A percentile compares a stretch with the other conserved stretches of the same genome.
phyloP scores from a whole-genome alignment of 2,113 vertebrate genomes.

The Promerops cafer region DNA sequence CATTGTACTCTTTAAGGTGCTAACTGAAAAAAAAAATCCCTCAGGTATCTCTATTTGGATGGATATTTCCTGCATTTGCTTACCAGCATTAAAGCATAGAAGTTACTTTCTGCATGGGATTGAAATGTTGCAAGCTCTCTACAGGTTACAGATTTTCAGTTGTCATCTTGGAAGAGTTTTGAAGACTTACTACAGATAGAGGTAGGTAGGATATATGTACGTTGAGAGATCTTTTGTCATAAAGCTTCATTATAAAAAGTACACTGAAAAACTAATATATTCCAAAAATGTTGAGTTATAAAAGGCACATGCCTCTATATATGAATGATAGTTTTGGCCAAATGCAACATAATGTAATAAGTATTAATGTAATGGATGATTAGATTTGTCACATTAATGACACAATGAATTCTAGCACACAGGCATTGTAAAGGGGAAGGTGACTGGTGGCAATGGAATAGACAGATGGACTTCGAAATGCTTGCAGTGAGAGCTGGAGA shows the following conservation, averaged over 20 bases:
- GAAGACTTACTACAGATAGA: not conserved
- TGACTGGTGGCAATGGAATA: not conserved
- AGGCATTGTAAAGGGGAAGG: not conserved
- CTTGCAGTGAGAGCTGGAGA: not conserved
- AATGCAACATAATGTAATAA: not conserved
- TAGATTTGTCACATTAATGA: not conserved
- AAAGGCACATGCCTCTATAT: not conserved
- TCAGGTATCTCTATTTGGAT: not conserved
- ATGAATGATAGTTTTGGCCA: not conserved
- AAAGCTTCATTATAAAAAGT: not conserved
- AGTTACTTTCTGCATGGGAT: not conserved
- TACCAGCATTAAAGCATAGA: not conserved
- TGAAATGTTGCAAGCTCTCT: not conserved
- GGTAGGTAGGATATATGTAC: not conserved
- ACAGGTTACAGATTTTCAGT: not conserved
- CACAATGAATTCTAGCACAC: not conserved
- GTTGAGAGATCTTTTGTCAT: not conserved
- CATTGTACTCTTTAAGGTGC: not conserved
- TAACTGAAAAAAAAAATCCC: not conserved
- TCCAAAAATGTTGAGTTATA: not conserved
- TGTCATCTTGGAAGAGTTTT: not conserved
- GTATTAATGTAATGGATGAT: not conserved
- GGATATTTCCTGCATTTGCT: not conserved
- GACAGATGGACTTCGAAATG: not conserved
- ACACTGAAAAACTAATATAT: not conserved